A percentile compares a stretch with the other conserved stretches of the same genome.
These are phyloP conservation scores for Morone saxatilis DNA, from an alignment of 2,113 vertebrate genomes.

Conservation along the genomic window DNA sequence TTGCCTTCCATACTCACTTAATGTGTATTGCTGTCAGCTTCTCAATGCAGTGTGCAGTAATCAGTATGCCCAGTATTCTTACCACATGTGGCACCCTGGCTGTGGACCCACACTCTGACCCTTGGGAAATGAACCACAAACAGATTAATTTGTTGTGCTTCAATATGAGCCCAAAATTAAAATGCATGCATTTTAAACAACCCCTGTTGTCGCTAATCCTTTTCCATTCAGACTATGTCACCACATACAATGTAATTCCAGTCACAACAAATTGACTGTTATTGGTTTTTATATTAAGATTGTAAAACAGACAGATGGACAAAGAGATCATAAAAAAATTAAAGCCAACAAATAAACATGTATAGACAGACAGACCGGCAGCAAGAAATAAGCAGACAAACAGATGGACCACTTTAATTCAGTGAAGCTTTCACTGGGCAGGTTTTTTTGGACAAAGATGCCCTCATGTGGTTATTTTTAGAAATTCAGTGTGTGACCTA, in stretches of 20 bases:
- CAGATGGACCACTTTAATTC: not conserved
- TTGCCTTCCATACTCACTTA: not conserved
- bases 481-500: not conserved
- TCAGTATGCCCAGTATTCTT: conserved; percentile 28
- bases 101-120: not conserved
- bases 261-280: not conserved
- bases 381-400: not conserved
- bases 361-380: not conserved
- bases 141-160: conserved; percentile 17
- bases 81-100: conserved; percentile 8
- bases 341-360: not conserved
- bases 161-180: conserved; percentile 24
- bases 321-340: not conserved
- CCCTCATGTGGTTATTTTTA: conserved; percentile 54
- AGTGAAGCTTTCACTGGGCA: not conserved
- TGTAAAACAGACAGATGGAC: not conserved
- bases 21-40: conserved; percentile 10
- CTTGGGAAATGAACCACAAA: conserved; percentile 25
- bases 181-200: conserved; percentile 23
- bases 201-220: conserved; percentile 2
- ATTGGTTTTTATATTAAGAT: not conserved
- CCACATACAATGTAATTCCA: not conserved
- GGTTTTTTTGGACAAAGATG: conserved; percentile 32
- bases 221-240: not conserved
- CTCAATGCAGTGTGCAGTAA: not conserved